These are phyloP conservation scores for Icerya purchasi DNA, from an alignment of 2,888 invertebrate species.

Conservation along the genomic window DNA sequence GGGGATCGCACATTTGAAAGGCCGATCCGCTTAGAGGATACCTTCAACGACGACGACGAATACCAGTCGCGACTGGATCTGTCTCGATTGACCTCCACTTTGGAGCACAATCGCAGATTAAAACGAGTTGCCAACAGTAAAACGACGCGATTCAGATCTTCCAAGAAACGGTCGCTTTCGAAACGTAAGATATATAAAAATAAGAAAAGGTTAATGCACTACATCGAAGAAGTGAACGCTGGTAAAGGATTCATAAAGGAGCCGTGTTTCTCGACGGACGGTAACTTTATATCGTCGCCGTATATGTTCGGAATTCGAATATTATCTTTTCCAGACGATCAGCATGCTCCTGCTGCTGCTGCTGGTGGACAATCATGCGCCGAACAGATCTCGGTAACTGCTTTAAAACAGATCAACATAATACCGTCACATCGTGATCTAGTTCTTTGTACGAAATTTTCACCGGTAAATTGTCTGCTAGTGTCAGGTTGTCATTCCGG, in stretches of 20 bases:
- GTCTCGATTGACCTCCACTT: too few relatives aligned
- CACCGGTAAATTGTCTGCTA: constrained; percentile 61
- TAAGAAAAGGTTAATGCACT: constrained; percentile 57
- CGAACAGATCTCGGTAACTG: constrained; percentile 28
- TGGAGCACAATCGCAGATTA: too few relatives aligned
- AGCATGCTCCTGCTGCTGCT: constrained; percentile 54
- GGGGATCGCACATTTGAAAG: too few relatives aligned
- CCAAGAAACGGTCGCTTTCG: too few relatives aligned
- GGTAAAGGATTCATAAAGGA: constrained; percentile 76
- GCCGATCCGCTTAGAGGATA: too few relatives aligned
- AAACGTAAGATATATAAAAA: constrained; percentile 31
- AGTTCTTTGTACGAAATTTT: constrained; percentile 76
- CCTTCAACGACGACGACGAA: too few relatives aligned
- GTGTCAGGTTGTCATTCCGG: constrained; percentile 81
- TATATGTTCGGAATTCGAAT: constrained; percentile 70
- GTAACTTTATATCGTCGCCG: constrained; percentile 73
- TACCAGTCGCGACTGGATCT: too few relatives aligned
- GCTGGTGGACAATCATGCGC: constrained; percentile 20
- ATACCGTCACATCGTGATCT: constrained; percentile 58
- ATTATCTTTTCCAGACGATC: constrained; percentile 51
- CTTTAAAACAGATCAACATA: constrained; percentile 41
- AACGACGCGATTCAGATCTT: too few relatives aligned
- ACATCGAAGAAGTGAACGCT: constrained; percentile 63
- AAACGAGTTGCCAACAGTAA: too few relatives aligned
- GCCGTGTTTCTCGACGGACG: constrained; percentile 72